phyloP scores from a whole-genome alignment of 2,888 invertebrate genomes.

The Stenurella melanura region DNA sequence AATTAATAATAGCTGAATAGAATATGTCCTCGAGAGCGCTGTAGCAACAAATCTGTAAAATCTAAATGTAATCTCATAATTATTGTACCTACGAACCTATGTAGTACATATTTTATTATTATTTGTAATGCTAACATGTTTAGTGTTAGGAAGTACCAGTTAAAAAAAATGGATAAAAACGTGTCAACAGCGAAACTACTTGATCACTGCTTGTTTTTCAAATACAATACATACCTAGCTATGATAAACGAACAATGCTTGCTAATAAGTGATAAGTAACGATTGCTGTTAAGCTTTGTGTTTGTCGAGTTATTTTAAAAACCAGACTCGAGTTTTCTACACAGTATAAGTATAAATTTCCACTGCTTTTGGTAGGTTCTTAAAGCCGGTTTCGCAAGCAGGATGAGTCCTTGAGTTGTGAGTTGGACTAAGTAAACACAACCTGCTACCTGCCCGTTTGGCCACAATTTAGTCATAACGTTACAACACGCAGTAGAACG shows the following conservation, averaged over 20 bases:
- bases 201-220: conserved; percentile 11
- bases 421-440: conserved; percentile 36
- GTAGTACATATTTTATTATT: background rate
- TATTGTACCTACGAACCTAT: background rate
- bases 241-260: conserved; percentile 3
- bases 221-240: background rate
- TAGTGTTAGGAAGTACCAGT: background rate
- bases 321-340: conserved; percentile 10
- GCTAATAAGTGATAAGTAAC: background rate
- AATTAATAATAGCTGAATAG: too few relatives aligned
- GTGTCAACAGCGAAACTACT: conserved; percentile 1
- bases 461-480: conserved; percentile 31
- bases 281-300: background rate
- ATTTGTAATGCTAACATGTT: background rate
- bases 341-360: conserved; percentile 28
- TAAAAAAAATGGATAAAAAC: conserved; percentile 21
- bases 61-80: too few relatives aligned
- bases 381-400: conserved; percentile 54
- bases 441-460: conserved; percentile 33
- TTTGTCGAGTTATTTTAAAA: conserved; percentile 1
- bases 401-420: conserved; percentile 49
- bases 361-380: conserved; percentile 39
- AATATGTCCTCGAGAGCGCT: too few relatives aligned
- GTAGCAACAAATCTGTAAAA: too few relatives aligned
- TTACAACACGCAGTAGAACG: background rate